Evolutionary conservation across 2,113 vertebrate species (phyloP).

Genomic region (Podilymbus podiceps): DNA sequence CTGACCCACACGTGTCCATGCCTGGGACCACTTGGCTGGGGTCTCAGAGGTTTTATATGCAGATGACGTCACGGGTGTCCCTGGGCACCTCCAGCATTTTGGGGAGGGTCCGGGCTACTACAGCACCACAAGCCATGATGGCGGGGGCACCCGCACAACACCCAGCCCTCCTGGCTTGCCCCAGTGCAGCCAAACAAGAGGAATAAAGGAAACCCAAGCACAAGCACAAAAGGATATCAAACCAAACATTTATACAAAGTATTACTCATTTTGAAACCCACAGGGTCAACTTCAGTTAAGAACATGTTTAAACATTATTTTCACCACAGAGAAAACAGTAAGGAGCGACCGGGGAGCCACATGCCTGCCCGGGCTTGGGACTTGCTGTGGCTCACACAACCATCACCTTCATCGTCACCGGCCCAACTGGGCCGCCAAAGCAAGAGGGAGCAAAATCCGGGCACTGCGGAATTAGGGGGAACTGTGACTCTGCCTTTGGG

Average conservation of each 20-base stretch:
- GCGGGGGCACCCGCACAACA: accelerated
- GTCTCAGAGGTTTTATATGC: accelerated
- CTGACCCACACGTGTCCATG: accelerated
- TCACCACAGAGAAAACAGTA: neutral
- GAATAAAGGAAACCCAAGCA: neutral
- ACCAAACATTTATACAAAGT: neutral
- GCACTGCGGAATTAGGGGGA: accelerated
- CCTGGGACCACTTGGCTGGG: accelerated
- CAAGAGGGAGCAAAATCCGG: neutral
- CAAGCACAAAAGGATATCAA: neutral
- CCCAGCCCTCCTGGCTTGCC: neutral
- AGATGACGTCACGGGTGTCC: accelerated
- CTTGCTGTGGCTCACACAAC: neutral
- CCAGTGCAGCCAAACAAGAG: accelerated
- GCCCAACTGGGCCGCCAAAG: neutral
- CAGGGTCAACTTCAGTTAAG: neutral
- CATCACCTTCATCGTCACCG: neutral
- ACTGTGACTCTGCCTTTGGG: neutral
- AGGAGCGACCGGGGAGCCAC: neutral
- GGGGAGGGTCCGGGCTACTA: neutral
- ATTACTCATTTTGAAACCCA: neutral
- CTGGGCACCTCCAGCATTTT: accelerated
- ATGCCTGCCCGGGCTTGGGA: neutral
- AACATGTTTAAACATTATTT: neutral
- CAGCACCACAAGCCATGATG: accelerated